phyloP scores from a whole-genome alignment of 2,888 invertebrate genomes.

The Schizaphis graminum region DNA sequence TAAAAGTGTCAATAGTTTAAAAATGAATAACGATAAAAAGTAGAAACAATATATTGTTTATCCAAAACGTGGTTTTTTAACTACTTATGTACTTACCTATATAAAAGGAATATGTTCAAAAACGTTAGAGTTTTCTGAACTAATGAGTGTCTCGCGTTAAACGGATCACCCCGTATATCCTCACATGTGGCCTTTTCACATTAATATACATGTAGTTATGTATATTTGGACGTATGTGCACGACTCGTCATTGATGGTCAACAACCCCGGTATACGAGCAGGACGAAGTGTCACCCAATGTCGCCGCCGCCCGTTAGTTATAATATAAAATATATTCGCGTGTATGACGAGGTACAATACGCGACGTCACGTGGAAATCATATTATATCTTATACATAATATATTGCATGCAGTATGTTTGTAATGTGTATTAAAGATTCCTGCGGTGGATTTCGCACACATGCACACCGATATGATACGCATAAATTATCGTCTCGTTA shows the following conservation, averaged over 20 bases:
- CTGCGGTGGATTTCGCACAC: background rate
- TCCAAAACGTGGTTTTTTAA: background rate
- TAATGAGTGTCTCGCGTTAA: background rate
- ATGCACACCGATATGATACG: background rate
- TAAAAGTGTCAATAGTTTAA: background rate
- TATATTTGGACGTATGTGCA: slow-evolving; percentile 43
- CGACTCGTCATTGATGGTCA: slow-evolving; percentile 55
- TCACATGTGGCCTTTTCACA: background rate
- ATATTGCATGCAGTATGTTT: background rate
- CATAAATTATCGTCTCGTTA: background rate
- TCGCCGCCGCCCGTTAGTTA: background rate
- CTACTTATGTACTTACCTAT: background rate
- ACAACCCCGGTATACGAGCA: slow-evolving; percentile 44
- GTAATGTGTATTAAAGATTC: background rate
- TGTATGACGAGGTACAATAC: background rate
- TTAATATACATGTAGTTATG: background rate
- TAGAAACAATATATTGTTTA: background rate
- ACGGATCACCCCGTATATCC: background rate
- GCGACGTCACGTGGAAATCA: slow-evolving; percentile 48
- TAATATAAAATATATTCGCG: slow-evolving; percentile 4
- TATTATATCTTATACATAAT: slow-evolving; percentile 18
- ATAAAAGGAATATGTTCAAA: background rate
- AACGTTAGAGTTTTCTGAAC: background rate
- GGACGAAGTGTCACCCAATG: slow-evolving; percentile 33
- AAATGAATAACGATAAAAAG: background rate